Base-by-base conservation (phyloP, 2,113 vertebrate species). In the Stigmatopora argus region DNA sequence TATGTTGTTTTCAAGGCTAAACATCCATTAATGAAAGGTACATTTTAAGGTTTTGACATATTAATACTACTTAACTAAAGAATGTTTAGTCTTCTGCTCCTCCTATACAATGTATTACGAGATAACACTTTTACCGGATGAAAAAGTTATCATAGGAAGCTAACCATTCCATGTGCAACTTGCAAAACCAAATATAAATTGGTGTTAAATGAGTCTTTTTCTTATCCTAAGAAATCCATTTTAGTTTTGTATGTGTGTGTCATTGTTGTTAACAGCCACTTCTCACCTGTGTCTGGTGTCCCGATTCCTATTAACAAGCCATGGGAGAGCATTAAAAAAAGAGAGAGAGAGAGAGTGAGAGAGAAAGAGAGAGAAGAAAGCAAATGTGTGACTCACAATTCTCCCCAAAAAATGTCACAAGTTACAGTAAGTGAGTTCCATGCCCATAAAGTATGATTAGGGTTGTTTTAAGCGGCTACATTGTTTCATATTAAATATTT, bases 231-330 rank as follows among this genome's bases (percentile, higher is more conserved):
- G 11, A 18, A 46, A 14, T 51, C n/a, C 18, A 51, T 66, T 80
- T 19, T 58, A 48, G 7, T 47, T 69, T 17, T 23, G 26, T 62
- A 31, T 53, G 59, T 44, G 51, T 51, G 62, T 70, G 49, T 35
- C 63, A 46, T 47, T 52, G 61, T 64, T 69, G 59, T 62, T 70
- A 74, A 83, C 83, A 57, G 77, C 56, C 41, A 64, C 7, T 77
- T 86, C 94, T 91, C 91, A 99, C 97, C 96, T 98, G 91, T 99
- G 97, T 82, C 97, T 93, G 75, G 95, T 96, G 83, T 99, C 97
- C 89, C 96, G 93, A 83, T 99, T 99, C 89, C 97, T 99, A 91
- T 77, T 78, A 69, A 74, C 11, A 63, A 66, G 66, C 76, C 76
- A 75, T 57, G 19, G 47, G 65, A 60, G 68, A 73, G 70, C n/a